phyloP scores from a whole-genome alignment of 1,140 invertebrate species.

The Bicyclus anynana region DNA sequence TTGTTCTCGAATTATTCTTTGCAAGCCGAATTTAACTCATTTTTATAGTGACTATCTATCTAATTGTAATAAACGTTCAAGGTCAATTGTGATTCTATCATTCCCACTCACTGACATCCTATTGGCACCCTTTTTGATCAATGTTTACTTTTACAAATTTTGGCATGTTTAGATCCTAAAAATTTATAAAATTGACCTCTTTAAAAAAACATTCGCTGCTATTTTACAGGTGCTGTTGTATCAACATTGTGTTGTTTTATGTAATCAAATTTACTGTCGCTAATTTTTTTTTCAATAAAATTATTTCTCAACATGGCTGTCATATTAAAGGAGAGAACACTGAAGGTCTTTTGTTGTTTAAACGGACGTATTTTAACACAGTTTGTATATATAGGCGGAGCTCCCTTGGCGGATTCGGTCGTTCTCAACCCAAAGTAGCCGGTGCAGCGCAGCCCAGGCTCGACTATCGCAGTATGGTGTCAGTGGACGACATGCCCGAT shows the following conservation, averaged over 20 bases:
- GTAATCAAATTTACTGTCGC: neutral
- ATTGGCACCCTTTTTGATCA: constrained; percentile 32
- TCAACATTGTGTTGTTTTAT: neutral
- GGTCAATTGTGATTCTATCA: constrained; percentile 29
- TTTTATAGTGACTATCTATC: neutral
- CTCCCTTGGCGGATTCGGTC: constrained; percentile 88
- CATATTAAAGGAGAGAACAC: no score
- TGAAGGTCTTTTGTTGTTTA: no score
- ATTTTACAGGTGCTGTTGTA: neutral
- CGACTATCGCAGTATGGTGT: constrained; percentile 94
- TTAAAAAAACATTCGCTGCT: neutral
- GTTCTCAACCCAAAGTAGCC: constrained; percentile 79
- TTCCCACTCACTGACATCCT: constrained; percentile 30
- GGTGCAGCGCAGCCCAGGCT: constrained; percentile 82
- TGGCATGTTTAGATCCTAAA: constrained; percentile 20
- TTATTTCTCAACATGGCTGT: no score
- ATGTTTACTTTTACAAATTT: constrained; percentile 10
- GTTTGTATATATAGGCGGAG: constrained; percentile 85
- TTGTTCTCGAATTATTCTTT: neutral
- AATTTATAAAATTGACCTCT: constrained; percentile 2
- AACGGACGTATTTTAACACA: no score
- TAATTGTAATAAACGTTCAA: constrained; percentile 14
- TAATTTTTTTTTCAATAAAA: neutral
- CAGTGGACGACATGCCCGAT: constrained; percentile 95
- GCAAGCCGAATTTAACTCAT: constrained; percentile 12